Base-by-base conservation (phyloP, 2,888 invertebrate species). In the Oscheius sp. region DNA sequence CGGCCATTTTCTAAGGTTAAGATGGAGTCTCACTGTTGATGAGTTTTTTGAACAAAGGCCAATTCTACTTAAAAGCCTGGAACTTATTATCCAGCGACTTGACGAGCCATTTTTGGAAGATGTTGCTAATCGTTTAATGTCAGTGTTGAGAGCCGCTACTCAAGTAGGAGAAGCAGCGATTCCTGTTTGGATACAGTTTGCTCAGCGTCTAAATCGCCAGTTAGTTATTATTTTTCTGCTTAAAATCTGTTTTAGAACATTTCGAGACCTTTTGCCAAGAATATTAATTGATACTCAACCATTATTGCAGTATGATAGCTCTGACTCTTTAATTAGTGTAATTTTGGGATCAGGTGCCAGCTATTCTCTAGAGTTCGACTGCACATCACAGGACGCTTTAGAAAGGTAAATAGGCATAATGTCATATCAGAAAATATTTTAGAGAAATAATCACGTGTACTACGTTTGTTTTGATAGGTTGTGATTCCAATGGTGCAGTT, bases 251-350 rank as follows among this genome's bases (percentile, higher is more conserved):
- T 48, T 5, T 20, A 55, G 33, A 33, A 55, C 55, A 33, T 55
- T 55, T 20, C 33, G 34, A 17, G 55, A 15, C 15, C 45, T 67
- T 15, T 45, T 70, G 23, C 70, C 70, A n/a, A 66, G 64, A 33
- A 70, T 70, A 37, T 27, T 70, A 10, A 67, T 70, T 23, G 70
- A 68, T 6, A 61, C 58, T 1, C 65, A 70, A 39, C 70, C 70
- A 10, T 45, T 70, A 17, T 45, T 65, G 12, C 20, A 45, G 25
- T 65, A 45, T 29, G 70, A 70, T 12, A 25, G 25, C 1, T 52
- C 66, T 8, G 39, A 66, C 20, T 52, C 57, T 12, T 37, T 70
- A 4, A 39, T 70, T 15, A 25, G 33, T 6, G 39, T 61, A 12
- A 61, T 70, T 12, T 50, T 70, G n/a, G n/a, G n/a, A n/a, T n/a